Conservation (phyloP, 2,888 invertebrate species). For the Tenthredo amoena region DNA sequence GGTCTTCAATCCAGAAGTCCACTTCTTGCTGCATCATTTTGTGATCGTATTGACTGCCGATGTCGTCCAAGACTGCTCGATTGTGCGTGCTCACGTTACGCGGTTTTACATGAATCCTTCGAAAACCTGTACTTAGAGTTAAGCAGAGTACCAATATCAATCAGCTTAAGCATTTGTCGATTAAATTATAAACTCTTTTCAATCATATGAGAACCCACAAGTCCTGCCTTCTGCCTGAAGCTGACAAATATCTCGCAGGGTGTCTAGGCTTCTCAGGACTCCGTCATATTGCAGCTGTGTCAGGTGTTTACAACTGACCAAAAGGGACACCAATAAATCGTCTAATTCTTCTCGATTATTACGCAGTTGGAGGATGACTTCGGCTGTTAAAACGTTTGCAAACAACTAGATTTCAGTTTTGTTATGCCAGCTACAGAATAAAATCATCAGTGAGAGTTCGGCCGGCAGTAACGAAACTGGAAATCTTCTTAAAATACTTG, state of each 20-base stretch:
- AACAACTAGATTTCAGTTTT: background rate
- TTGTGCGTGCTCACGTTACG: constrained; percentile 72
- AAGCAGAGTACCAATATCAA: background rate
- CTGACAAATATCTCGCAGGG: constrained; percentile 75
- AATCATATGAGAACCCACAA: constrained; percentile 63
- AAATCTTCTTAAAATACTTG: background rate
- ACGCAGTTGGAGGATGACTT: constrained; percentile 77
- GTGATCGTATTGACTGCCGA: constrained; percentile 71
- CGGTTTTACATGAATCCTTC: constrained; percentile 74
- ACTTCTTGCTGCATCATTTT: constrained; percentile 73
- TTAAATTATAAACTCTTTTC: background rate
- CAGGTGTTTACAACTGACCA: constrained; percentile 76
- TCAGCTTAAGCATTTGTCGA: background rate
- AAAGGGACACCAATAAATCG: constrained; percentile 76
- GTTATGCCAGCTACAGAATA: background rate
- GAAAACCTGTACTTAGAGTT: constrained; percentile 64
- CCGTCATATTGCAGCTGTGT: constrained; percentile 78
- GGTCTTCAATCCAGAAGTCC: constrained; percentile 75
- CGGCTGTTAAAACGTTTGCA: constrained; percentile 67
- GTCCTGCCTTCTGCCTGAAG: constrained; percentile 72
- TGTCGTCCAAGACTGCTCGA: constrained; percentile 71
- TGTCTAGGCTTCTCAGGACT: constrained; percentile 76
- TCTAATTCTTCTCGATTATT: constrained; percentile 79
- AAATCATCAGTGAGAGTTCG: background rate
- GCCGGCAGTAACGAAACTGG: background rate